Evolutionary conservation across 2,113 vertebrate genomes (phyloP), one percentile per base, ranked within the genome.

Genomic region (Lampris incognitus): DNA sequence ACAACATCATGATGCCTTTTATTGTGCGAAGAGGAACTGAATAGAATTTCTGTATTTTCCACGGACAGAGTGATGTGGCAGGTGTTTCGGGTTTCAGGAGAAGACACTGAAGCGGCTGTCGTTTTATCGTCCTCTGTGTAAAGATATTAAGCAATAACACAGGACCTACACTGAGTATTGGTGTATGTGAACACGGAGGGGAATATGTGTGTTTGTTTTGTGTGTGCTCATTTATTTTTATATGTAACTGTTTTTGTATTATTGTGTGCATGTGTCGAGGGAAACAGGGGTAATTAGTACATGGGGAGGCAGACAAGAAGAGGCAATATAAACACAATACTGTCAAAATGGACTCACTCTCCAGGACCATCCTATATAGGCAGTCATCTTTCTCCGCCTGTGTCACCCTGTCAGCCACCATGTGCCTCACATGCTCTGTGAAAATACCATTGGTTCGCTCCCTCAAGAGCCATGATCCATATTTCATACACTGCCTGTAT

Each of bases 401-500:
- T 24, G 78, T 84, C 76, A 38, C 84, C 79, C 78, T 78, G 79
- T 83, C 81, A 89, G 74, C 69, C 76, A 9, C 78, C 83, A 51
- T 67, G 77, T 84, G 87, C 79, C 79, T 86, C 87, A 68, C 87
- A 79, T 78, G 79, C 79, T 56, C 56, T 52, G 79, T 76, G 69
- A 54, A 80, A 79, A 88, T 82, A 84, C 83, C 79, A 75, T 1
- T 2, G 64, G 58, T 69, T 64, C 70, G 64, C 73, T 86, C 83
- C 87, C 82, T 88, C 85, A 83, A 87, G 10, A 83, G 83, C 78
- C 87, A 55, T 83, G 90, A 92, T 91, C 89, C 88, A 91, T 91
- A 90, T 88, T 92, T 91, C 89, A 88, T 82, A 90, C 86, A 87
- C 91, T 88, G 82, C 81, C 83, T 90, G 83, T 82, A 24, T 24